These are phyloP conservation scores for Orchestia grillus DNA, from an alignment of 1,140 invertebrate genomes.

Conservation along the genomic window DNA sequence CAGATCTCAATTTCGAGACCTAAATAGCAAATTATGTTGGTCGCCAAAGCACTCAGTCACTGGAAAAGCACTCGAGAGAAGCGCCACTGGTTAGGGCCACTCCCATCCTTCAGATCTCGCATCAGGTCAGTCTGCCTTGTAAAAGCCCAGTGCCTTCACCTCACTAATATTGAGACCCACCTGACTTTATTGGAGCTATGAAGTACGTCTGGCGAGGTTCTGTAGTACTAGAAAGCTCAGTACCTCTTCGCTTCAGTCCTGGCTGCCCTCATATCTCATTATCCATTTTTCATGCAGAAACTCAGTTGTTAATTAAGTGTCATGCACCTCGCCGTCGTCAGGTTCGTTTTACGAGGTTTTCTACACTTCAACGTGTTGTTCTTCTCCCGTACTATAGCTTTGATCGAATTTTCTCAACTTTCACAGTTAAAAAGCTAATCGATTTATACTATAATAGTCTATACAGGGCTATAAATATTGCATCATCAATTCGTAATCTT, in stretches of 20 bases:
- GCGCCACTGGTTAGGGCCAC: neutral
- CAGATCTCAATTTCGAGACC: neutral
- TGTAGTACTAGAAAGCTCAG: neutral
- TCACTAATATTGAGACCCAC: neutral
- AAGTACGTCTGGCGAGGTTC: neutral
- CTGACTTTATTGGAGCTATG: neutral
- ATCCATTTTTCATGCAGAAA: neutral
- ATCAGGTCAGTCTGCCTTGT: neutral
- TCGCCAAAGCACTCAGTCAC: neutral
- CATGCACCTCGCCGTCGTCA: too few relatives aligned
- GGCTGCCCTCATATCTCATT: neutral
- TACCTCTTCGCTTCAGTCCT: neutral
- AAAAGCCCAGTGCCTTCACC: neutral
- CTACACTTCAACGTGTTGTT: too few relatives aligned
- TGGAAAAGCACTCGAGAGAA: neutral
- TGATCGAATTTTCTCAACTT: too few relatives aligned
- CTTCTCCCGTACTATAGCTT: too few relatives aligned
- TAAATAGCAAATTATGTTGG: neutral
- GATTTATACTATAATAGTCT: too few relatives aligned
- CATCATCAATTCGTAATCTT: too few relatives aligned
- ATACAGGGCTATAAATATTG: too few relatives aligned
- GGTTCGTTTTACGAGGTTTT: too few relatives aligned
- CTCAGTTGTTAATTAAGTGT: too few relatives aligned
- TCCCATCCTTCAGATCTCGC: neutral
- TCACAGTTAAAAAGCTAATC: too few relatives aligned